A percentile compares a stretch with the other conserved stretches of the same genome.
phyloP scores from a whole-genome alignment of 1,140 invertebrate genomes.

The Sycophaga agraensis region DNA sequence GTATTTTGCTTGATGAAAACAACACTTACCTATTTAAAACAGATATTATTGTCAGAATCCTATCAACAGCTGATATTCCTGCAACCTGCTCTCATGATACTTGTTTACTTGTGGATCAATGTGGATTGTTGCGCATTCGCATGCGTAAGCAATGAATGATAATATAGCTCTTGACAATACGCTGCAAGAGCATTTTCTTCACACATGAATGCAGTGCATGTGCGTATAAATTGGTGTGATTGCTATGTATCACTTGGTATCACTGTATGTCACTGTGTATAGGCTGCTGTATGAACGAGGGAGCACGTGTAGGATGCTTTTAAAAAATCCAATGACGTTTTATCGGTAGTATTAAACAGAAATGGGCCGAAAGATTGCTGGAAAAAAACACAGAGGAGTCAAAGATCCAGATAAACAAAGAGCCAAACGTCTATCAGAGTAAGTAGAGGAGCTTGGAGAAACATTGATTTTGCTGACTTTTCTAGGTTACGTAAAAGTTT shows the following conservation, averaged over 20 bases:
- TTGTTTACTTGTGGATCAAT: neutral
- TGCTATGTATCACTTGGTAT: neutral
- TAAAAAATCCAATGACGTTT: slow-evolving; percentile 12
- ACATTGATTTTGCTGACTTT: neutral
- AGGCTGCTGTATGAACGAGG: no score
- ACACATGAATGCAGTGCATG: no score
- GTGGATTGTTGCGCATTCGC: neutral
- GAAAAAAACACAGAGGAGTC: slow-evolving; percentile 69
- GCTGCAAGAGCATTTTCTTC: no score
- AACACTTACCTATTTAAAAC: no score
- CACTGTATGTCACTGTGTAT: no score
- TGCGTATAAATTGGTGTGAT: no score
- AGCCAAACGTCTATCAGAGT: slow-evolving; percentile 62
- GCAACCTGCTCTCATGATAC: neutral
- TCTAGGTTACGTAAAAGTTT: slow-evolving; percentile 27
- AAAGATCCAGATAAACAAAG: slow-evolving; percentile 70
- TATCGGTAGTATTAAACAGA: slow-evolving; percentile 19
- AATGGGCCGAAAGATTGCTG: slow-evolving; percentile 75
- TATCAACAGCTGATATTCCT: neutral
- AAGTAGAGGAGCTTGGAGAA: slow-evolving; percentile 33
- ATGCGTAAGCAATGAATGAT: neutral
- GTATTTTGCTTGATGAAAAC: no score
- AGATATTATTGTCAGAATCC: neutral
- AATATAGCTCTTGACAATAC: no score
- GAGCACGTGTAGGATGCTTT: slow-evolving; percentile 1